These are phyloP conservation scores for Epizoanthus illoricatus DNA, from an alignment of 92 coral and sea anemone genomes.

Conservation along the genomic window DNA sequence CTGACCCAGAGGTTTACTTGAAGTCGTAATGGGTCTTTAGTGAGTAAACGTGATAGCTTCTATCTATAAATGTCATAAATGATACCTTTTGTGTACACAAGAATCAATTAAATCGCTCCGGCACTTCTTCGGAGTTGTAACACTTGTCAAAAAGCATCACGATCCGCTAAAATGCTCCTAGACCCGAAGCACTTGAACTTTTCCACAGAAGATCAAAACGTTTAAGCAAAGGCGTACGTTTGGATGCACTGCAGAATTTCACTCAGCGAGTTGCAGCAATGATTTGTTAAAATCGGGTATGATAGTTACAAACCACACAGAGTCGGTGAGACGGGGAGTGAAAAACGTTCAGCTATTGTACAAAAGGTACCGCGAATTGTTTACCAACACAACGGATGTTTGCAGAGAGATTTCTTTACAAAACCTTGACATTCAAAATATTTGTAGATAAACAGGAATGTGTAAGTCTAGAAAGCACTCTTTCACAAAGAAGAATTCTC, in stretches of 20 bases:
- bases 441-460: slow-evolving; percentile 9
- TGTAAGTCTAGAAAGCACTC: no score
- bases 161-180: slow-evolving; percentile 7
- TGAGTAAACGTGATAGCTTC: slow-evolving; percentile 20
- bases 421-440: not conserved
- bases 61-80: slow-evolving; percentile 1
- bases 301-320: slow-evolving; percentile 35
- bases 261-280: slow-evolving; percentile 16
- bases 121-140: not conserved
- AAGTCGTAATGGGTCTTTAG: not conserved
- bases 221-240: not conserved
- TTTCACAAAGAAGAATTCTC: not conserved
- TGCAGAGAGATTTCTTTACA: slow-evolving; percentile 7
- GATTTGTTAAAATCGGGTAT: slow-evolving; percentile 24
- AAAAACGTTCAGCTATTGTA: slow-evolving; percentile 12
- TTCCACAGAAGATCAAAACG: not conserved
- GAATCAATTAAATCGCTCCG: not conserved
- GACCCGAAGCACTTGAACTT: not conserved
- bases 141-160: slow-evolving; percentile 13
- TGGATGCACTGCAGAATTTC: slow-evolving; percentile 6
- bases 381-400: slow-evolving; percentile 14
- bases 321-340: not conserved
- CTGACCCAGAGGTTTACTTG: not conserved
- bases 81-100: slow-evolving; percentile 27
- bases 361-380: slow-evolving; percentile 36